These are phyloP conservation scores for Agriopis leucophaearia DNA, from an alignment of 2,888 invertebrate species.

Conservation along the genomic window DNA sequence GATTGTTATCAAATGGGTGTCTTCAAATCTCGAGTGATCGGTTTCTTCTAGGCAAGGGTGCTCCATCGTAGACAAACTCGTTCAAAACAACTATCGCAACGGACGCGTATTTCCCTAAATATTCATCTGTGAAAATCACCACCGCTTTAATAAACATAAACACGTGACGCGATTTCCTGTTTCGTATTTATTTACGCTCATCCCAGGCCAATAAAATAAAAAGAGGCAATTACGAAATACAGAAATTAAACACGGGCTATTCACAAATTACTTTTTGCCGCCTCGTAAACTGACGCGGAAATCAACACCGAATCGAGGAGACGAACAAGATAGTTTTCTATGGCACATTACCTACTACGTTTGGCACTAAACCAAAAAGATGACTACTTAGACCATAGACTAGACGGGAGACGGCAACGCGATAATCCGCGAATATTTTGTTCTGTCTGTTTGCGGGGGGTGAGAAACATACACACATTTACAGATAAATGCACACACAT, in stretches of 20 bases:
- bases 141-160: constrained; percentile 26
- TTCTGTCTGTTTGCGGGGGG: background rate
- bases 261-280: constrained; percentile 26
- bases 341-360: constrained; percentile 39
- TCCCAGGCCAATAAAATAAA: constrained; percentile 31
- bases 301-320: constrained; percentile 28
- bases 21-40: no score
- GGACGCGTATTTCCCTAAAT: constrained; percentile 1
- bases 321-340: constrained; percentile 29
- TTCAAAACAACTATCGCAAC: background rate
- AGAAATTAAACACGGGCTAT: constrained; percentile 30
- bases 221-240: constrained; percentile 32
- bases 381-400: background rate
- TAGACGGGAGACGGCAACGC: no score
- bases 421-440: background rate
- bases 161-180: constrained; percentile 26
- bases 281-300: constrained; percentile 30
- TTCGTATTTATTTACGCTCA: constrained; percentile 27
- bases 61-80: no score
- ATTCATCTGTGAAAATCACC: constrained; percentile 3
- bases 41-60: no score
- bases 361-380: constrained; percentile 48
- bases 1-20: no score
- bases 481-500: no score
- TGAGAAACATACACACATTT: no score